These are phyloP conservation scores for Anabas testudineus DNA, from an alignment of 2,797 vertebrate species.

Conservation along the genomic window DNA sequence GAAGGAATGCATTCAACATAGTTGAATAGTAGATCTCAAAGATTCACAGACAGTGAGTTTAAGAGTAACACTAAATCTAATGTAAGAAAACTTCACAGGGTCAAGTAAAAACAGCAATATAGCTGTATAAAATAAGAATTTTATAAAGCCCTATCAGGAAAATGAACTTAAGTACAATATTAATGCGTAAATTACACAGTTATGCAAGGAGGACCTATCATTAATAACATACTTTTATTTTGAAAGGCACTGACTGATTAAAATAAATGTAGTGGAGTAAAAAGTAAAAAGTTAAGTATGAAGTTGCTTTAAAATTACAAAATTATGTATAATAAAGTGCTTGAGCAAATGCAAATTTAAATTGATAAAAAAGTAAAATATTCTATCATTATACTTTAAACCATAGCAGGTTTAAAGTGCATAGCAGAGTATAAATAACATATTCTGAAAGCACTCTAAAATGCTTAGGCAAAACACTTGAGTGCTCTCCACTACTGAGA, in stretches of 20 bases:
- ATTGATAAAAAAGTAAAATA: not conserved
- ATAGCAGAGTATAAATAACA: constrained; percentile 14
- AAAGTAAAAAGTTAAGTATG: not conserved
- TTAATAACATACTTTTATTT: not conserved
- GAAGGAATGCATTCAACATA: not conserved
- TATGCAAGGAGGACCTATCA: not conserved
- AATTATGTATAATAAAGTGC: not conserved
- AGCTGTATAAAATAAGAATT: too few species aligned
- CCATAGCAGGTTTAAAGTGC: too few species aligned
- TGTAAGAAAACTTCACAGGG: too few species aligned
- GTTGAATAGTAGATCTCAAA: not conserved
- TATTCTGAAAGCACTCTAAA: constrained; percentile 30
- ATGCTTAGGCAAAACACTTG: constrained; percentile 45
- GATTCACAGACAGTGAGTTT: not conserved
- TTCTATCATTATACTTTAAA: not conserved
- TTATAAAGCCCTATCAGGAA: too few species aligned
- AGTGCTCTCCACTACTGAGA: constrained; percentile 44
- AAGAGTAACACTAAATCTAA: too few species aligned
- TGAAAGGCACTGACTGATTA: not conserved
- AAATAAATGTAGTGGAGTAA: not conserved
- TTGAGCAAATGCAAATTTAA: not conserved
- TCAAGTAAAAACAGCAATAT: too few species aligned
- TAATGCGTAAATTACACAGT: too few species aligned
- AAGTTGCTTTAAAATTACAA: not conserved
- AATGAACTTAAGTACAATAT: too few species aligned